Evolutionary conservation across 2,113 vertebrate genomes (phyloP).

Genomic region (Pseudorasbora parva): DNA sequence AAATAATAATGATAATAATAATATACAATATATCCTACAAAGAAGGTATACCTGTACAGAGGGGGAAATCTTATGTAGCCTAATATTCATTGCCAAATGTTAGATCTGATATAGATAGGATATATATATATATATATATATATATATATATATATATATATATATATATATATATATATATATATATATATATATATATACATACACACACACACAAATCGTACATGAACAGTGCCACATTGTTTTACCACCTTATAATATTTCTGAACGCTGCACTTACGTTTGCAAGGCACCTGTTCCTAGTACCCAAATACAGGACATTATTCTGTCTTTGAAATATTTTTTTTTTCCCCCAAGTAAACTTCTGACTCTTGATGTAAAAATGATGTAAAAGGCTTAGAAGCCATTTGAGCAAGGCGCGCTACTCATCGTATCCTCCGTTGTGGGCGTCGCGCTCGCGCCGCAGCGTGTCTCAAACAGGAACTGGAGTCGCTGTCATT

Average conservation of each 20-base stretch:
- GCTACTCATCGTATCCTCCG: constrained; percentile 34
- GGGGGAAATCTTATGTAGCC: neutral
- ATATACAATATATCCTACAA: too few species aligned
- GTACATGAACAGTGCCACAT: neutral
- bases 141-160: too few species aligned
- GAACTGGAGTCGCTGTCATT: constrained; percentile 52
- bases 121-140: too few species aligned
- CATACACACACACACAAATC: neutral
- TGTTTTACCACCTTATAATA: neutral
- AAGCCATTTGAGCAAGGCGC: neutral
- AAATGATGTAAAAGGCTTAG: neutral
- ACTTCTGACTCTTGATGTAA: too few species aligned
- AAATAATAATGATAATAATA: too few species aligned
- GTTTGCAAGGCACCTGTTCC: neutral
- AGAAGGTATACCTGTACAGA: too few species aligned
- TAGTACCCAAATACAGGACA: neutral
- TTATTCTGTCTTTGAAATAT: neutral
- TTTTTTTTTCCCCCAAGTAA: constrained; percentile 5
- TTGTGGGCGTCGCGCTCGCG: constrained; percentile 17
- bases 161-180: too few species aligned
- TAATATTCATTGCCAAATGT: neutral
- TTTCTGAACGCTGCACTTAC: neutral
- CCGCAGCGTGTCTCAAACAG: constrained; percentile 46
- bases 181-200: too few species aligned
- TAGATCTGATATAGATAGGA: neutral